A percentile compares a stretch with the other conserved stretches of the same genome.
These are phyloP conservation scores for Smutsia gigantea DNA, from an alignment of 2,797 vertebrate genomes.

Conservation along the genomic window DNA sequence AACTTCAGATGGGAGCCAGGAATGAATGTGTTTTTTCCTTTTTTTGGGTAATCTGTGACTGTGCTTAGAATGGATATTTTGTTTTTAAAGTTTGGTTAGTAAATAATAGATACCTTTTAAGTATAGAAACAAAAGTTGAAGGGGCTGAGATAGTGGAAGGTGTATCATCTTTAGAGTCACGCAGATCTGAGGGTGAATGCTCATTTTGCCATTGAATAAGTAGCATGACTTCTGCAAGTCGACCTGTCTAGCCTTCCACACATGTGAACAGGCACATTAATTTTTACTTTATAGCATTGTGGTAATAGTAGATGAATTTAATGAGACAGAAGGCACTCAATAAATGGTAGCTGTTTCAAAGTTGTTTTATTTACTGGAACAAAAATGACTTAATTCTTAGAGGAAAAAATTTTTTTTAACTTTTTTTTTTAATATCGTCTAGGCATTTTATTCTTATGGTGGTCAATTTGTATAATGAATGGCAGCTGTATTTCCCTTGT, in stretches of 20 bases:
- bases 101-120: neutral
- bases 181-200: neutral
- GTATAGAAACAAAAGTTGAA: neutral
- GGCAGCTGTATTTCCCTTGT: neutral
- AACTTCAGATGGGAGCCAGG: slow-evolving; percentile 71
- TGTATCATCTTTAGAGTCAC: neutral
- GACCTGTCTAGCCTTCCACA: neutral
- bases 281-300: neutral
- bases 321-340: neutral
- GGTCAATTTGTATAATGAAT: neutral
- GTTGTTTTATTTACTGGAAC: neutral
- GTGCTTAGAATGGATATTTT: slow-evolving; percentile 23
- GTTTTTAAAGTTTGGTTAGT: neutral
- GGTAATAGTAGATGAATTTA: neutral
- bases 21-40: neutral
- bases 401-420: slow-evolving; percentile 13
- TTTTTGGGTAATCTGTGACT: neutral
- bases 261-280: neutral
- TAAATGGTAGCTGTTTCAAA: slow-evolving; percentile 1
- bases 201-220: neutral
- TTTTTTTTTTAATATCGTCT: neutral
- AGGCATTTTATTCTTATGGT: neutral
- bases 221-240: neutral
- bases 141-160: neutral
- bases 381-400: neutral